Conservation (phyloP, 2,888 invertebrate genomes). For the Gisinianus flammeolus region DNA sequence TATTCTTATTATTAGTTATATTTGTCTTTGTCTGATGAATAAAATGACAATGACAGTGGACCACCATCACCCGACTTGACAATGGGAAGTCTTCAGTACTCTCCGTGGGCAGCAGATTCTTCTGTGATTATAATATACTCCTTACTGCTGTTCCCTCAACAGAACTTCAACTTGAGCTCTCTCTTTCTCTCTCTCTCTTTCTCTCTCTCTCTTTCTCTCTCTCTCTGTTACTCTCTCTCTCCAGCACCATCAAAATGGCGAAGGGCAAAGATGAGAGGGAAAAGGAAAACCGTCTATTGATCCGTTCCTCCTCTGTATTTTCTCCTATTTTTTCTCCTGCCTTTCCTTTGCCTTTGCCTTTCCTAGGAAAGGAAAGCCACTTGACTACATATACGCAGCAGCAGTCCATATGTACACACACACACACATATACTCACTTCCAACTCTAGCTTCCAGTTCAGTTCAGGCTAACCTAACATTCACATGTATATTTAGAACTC, state of each 20-base stretch:
- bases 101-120: no score
- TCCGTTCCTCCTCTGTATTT: constrained; percentile 3
- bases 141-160: no score
- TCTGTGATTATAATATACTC: no score
- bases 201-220: not conserved
- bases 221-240: not conserved
- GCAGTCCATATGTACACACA: not conserved
- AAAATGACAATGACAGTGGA: no score
- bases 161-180: no score
- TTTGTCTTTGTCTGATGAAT: no score
- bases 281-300: constrained; percentile 24
- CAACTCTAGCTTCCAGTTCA: not conserved
- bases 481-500: not conserved
- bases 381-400: not conserved
- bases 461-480: not conserved
- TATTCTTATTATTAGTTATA: no score
- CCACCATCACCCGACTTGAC: no score
- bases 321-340: not conserved
- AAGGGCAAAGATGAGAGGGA: constrained; percentile 17
- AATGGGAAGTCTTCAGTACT: no score
- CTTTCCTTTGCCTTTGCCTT: not conserved
- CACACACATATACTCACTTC: not conserved
- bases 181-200: not conserved
- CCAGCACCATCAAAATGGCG: constrained; percentile 1
- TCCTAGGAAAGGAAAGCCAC: not conserved